Conservation (phyloP, 2,888 invertebrate species). For the Xylophagus ater region DNA sequence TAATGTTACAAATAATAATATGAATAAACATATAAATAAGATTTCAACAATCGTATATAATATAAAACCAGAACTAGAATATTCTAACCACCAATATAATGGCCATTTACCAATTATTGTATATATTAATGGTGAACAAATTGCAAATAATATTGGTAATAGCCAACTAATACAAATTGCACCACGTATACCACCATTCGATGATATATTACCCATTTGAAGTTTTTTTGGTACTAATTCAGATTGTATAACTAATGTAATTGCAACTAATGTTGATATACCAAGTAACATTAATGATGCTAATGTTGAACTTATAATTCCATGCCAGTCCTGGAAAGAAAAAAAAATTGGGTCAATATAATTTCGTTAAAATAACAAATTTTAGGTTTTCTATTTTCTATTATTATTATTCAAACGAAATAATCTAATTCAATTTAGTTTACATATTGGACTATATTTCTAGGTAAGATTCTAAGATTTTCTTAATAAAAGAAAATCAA, state of each 20-base stretch:
- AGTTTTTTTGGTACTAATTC: constrained; percentile 36
- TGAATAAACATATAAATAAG: constrained; percentile 55
- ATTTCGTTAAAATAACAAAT: too few species aligned
- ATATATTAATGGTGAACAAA: constrained; percentile 37
- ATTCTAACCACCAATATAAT: constrained; percentile 53
- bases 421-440: too few species aligned
- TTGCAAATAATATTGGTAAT: constrained; percentile 35
- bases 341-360: constrained; percentile 6
- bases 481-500: too few species aligned
- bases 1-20: constrained; percentile 56
- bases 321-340: constrained; percentile 45
- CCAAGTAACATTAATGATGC: constrained; percentile 52
- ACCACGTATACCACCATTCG: constrained; percentile 33
- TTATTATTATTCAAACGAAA: too few species aligned
- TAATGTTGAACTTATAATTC: constrained; percentile 48
- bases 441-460: too few species aligned
- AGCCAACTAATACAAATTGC: constrained; percentile 40
- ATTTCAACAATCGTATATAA: constrained; percentile 58
- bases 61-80: constrained; percentile 47
- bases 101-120: constrained; percentile 39
- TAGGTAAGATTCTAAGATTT: too few species aligned
- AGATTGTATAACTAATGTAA: constrained; percentile 36
- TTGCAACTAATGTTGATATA: constrained; percentile 48
- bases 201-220: constrained; percentile 24
- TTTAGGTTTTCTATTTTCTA: too few species aligned